Percentiles rank a stretch among this genome's conserved stretches.
Evolutionary conservation across 1,140 invertebrate species (phyloP).

Genomic region (Drosophila nebulosa): DNA sequence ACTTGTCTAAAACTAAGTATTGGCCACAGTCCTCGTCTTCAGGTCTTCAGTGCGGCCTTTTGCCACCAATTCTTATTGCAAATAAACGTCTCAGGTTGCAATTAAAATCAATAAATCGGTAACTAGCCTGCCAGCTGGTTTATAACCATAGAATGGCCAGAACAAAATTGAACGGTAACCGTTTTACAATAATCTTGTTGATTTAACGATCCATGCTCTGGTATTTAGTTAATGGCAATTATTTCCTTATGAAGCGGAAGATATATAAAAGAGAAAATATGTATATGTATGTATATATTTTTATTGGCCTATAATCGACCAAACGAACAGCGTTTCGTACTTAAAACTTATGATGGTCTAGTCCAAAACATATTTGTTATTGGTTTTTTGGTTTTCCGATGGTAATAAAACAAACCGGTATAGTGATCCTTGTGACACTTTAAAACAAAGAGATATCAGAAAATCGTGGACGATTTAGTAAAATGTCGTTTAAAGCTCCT

Average conservation of each 20-base stretch:
- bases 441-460: too few relatives aligned
- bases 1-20: slow-evolving; percentile 67
- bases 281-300: neutral
- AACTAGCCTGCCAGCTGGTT: slow-evolving; percentile 78
- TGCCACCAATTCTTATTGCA: slow-evolving; percentile 64
- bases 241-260: neutral
- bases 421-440: too few relatives aligned
- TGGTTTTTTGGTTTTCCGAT: too few relatives aligned
- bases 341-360: too few relatives aligned
- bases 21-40: neutral
- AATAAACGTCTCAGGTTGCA: slow-evolving; percentile 75
- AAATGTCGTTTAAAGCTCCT: too few relatives aligned
- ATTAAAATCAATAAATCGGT: slow-evolving; percentile 78
- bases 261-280: too few relatives aligned
- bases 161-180: slow-evolving; percentile 55
- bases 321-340: too few relatives aligned
- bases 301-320: neutral
- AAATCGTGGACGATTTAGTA: too few relatives aligned
- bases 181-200: slow-evolving; percentile 45
- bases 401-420: too few relatives aligned
- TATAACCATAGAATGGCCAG: slow-evolving; percentile 56
- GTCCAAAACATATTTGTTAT: too few relatives aligned
- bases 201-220: slow-evolving; percentile 35
- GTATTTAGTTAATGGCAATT: slow-evolving; percentile 7
- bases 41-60: slow-evolving; percentile 30